Evolutionary conservation across 1,140 invertebrate species (phyloP).

Genomic region (Lysiphlebus fabarum): DNA sequence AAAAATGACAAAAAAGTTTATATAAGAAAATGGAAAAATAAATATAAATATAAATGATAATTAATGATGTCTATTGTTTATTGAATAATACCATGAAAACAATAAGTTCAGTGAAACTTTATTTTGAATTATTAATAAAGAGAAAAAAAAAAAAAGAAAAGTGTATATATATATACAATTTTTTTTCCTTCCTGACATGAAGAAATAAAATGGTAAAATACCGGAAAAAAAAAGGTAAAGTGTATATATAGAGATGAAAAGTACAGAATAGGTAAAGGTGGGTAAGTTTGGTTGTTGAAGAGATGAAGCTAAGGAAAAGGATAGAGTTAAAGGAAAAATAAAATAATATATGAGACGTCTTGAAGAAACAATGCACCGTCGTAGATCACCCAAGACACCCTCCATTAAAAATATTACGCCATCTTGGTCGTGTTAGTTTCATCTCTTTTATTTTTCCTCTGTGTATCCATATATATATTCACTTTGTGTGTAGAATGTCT

Average conservation of each 20-base stretch:
- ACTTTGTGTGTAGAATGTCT: conserved; percentile 1
- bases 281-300: background rate
- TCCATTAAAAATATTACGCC: conserved; percentile 45
- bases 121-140: too few species aligned
- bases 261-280: conserved; percentile 15
- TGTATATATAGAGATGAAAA: conserved; percentile 18
- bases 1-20: too few species aligned
- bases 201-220: conserved; percentile 3
- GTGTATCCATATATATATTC: conserved; percentile 13
- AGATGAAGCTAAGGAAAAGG: background rate
- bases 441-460: conserved; percentile 15
- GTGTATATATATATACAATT: too few species aligned
- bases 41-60: too few species aligned
- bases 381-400: conserved; percentile 48
- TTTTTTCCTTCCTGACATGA: background rate
- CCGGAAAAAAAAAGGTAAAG: conserved; percentile 1
- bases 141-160: too few species aligned
- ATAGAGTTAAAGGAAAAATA: conserved; percentile 17
- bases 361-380: conserved; percentile 44
- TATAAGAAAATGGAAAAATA: too few species aligned
- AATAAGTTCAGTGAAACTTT: background rate
- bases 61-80: too few species aligned
- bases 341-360: conserved; percentile 45
- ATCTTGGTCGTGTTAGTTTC: conserved; percentile 37
- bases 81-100: background rate